Base-by-base conservation (phyloP, 2,113 vertebrate genomes). In the Tinamus guttatus region DNA sequence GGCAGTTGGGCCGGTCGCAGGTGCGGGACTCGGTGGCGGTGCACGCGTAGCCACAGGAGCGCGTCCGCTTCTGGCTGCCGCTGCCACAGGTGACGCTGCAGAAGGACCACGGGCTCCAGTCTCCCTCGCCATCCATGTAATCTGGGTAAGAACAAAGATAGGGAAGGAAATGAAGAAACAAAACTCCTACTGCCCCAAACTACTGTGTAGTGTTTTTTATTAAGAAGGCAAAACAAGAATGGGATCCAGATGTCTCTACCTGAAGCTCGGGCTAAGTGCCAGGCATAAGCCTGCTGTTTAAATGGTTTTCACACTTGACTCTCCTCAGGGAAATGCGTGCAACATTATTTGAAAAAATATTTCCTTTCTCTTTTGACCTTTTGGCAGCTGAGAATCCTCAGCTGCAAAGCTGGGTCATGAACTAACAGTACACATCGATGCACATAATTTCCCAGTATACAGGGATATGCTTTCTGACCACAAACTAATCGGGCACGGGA, bases 41-140 rank as follows among this genome's bases (percentile, higher is more conserved):
- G 89, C 99, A 99, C 36, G 99, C 99, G 0, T 99, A 99, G 2
- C 99, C 99, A 5, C 99, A 99, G 19, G 99, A 98, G 79, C 99
- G 89, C 3, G 98, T 99, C 81, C 99, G 98, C 97, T 99, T 99
- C 98, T 99, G 99, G 85, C 92, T 99, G 64, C 99, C 99, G 0
- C 99, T 98, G 14, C 99, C 99, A 27, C 99, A 99, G 92, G 98
- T 99, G 92, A 99, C 98, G 1, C 99, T 99, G 92, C 99, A 99
- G 6, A 96, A 94, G 20, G 99, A 99, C 99, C 99, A 99, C 8
- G 97, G 95, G 91, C 99, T 99, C 99, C 99, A 99, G 96, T 99
- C 99, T 11, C 99, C 99, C 71, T 99, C 99, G 1, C 99, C 99
- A 0, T 99, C 99, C 21, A 98, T 98, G 51, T 99, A 99, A 97